Evolutionary conservation across 2,113 vertebrate species (phyloP), one percentile per base, ranked within the genome.

Genomic region (Oreochromis aureus): DNA sequence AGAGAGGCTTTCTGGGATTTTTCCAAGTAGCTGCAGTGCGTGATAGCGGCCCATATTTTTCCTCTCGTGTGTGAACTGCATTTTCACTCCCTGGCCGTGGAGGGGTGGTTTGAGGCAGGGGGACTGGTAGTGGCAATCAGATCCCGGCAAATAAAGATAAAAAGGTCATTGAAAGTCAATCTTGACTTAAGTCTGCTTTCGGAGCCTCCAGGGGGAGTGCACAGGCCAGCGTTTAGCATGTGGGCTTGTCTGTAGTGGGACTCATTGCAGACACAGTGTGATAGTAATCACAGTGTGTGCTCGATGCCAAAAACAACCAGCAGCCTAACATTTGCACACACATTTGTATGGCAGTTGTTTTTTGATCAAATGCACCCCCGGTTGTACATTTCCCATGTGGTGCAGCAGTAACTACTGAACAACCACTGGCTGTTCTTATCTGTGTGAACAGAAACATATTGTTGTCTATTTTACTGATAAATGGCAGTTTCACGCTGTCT

Each of bases 141-240:
- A 95, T 89, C 82, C 92, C 4, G 2, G 79, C 80, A 89, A 90
- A 92, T 91, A 90, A 91, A 93, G 93, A 95, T 94, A 94, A 92
- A 91, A 85, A 89, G 89, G 90, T 90, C 87, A 86, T 16, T 66
- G 41, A 88, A 85, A 92, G 87, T 88, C 85, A 86, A 56, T 87
- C 86, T 85, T 10, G 71, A 89, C 56, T 82, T 79, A 51, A 85
- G 90, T 82, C 87, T 89, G 76, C 58, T 56, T 86, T 79, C 54
- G 58, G 55, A 86, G 71, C 79, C 87, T 89, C 79, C 13, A 16
- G 85, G 30, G 59, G 46, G 53, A 88, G 85, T 2, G 58, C 34
- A 51, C 53, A 83, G 71, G 56, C 87, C 79, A 66, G 46, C 19
- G 32, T 82, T 90, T 76, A 90, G 71, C 88, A 87, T 83, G 85